Conservation (phyloP, 2,888 invertebrate species). For the Chrysolina oricalcia region DNA sequence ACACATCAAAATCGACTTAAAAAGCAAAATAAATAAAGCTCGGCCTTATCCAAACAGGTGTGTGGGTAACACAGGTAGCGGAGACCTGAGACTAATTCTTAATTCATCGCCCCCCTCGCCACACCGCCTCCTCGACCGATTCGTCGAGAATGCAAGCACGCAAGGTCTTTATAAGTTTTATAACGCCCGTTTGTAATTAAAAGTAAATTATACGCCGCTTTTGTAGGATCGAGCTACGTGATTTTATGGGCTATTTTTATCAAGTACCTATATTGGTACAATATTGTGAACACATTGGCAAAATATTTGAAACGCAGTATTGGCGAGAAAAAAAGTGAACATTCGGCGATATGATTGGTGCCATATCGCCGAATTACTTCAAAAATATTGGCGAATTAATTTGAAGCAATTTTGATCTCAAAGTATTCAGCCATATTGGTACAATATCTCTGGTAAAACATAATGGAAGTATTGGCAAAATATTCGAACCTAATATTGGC, state of each 20-base stretch:
- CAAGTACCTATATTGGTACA: no score
- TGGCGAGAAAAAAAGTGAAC: no score
- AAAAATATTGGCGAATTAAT: no score
- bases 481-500: no score
- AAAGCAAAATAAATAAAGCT: conserved; percentile 42
- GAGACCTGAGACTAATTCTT: conserved; percentile 55
- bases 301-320: no score
- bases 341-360: no score
- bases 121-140: conserved; percentile 23
- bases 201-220: conserved; percentile 45
- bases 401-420: no score
- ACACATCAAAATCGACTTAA: conserved; percentile 28
- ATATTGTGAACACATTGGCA: no score
- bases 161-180: conserved; percentile 47
- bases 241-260: conserved; percentile 19
- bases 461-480: no score
- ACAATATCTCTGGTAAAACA: no score
- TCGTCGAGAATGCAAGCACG: conserved; percentile 38
- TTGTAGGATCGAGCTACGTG: conserved; percentile 14
- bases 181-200: conserved; percentile 51
- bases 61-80: conserved; percentile 59
- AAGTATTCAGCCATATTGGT: no score
- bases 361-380: no score
- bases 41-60: conserved; percentile 54
- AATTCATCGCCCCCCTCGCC: conserved; percentile 39